These are phyloP conservation scores for Ceryle rudis DNA, from an alignment of 2,797 vertebrate genomes.

Conservation along the genomic window DNA sequence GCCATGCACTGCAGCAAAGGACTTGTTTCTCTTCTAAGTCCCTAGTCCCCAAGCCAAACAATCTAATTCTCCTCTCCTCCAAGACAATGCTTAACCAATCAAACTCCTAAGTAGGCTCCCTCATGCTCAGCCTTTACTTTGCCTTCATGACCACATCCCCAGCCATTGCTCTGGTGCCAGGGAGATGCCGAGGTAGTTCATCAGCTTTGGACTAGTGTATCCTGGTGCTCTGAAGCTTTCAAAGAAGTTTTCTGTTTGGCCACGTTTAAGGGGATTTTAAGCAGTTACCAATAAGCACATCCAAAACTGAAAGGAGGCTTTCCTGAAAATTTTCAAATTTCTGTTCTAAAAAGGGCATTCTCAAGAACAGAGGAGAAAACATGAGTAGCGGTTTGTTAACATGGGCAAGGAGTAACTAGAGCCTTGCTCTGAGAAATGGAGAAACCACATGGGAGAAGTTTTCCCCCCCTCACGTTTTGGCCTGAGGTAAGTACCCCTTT, in stretches of 20 bases:
- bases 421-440: not conserved
- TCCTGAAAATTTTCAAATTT: not conserved
- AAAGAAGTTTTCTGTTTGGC: not conserved
- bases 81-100: not conserved
- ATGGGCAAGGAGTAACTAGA: not conserved
- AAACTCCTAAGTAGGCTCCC: not conserved
- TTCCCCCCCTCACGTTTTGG: not conserved
- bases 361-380: not conserved
- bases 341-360: not conserved
- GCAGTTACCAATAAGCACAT: not conserved
- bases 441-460: not conserved
- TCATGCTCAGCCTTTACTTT: not conserved
- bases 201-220: not conserved
- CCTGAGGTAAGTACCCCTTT: not conserved
- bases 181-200: not conserved
- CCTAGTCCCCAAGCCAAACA: not conserved
- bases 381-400: not conserved
- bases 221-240: not conserved
- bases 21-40: not conserved
- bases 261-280: not conserved
- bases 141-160: not conserved
- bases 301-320: not conserved
- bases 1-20: not conserved
- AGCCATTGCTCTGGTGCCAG: not conserved
- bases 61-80: not conserved